Percentiles rank a stretch among this genome's conserved stretches.
Evolutionary conservation across 2,797 vertebrate genomes (phyloP).

Genomic region (Syncerus caffer): DNA sequence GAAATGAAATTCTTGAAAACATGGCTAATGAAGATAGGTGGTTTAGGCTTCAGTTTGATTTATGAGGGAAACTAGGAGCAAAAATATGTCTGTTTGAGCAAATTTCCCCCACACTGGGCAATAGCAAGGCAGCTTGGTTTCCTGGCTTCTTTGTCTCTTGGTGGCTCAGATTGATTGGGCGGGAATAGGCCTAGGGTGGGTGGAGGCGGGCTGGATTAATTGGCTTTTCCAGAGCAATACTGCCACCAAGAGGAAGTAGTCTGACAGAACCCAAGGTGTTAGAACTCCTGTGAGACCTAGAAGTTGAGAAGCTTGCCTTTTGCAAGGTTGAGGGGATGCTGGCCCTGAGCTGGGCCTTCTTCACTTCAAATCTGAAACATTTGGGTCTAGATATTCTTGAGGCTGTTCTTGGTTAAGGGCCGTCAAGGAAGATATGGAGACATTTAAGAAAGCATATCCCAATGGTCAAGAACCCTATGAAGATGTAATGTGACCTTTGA

Average conservation of each 20-base stretch:
- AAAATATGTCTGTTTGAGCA: neutral
- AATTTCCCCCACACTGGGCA: neutral
- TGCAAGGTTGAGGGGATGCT: neutral
- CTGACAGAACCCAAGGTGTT: neutral
- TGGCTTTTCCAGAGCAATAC: neutral
- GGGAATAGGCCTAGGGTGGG: neutral
- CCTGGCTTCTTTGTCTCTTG: neutral
- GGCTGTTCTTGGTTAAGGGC: neutral
- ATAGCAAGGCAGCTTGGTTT: neutral
- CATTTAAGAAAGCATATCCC: neutral
- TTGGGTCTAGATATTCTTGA: neutral
- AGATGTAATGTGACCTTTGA: neutral
- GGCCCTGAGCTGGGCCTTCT: neutral
- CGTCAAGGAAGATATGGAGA: neutral
- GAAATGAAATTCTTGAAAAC: neutral
- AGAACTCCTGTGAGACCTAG: neutral
- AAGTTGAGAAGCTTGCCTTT: neutral
- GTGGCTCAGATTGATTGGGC: neutral
- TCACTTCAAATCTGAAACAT: neutral
- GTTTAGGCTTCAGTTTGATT: neutral
- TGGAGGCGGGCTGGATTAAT: neutral
- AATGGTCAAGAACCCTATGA: neutral
- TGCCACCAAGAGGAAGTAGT: slow-evolving; percentile 19
- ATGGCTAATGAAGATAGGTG: neutral
- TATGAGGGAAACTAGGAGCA: neutral